These are phyloP conservation scores for Odobenus rosmarus DNA, from an alignment of 2,113 vertebrate species.

Conservation along the genomic window DNA sequence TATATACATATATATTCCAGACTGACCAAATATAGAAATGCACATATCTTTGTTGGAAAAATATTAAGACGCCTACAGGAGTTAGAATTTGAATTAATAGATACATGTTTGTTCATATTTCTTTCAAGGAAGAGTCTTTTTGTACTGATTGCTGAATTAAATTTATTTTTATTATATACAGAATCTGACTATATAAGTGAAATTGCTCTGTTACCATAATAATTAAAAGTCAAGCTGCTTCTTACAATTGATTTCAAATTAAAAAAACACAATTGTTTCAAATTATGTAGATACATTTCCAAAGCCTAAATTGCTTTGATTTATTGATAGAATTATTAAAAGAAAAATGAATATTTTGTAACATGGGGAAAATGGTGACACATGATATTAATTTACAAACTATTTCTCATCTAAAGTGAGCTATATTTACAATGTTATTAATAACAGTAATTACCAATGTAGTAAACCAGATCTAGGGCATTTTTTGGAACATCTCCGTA, in stretches of 20 bases:
- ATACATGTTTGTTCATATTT: background rate
- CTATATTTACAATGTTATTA: background rate
- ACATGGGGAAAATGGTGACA: background rate
- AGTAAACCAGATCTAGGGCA: background rate
- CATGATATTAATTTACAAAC: background rate
- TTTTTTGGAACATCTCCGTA: background rate
- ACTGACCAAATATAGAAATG: background rate
- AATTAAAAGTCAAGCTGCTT: conserved; percentile 11
- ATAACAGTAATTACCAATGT: background rate
- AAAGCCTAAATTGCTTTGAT: background rate
- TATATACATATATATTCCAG: background rate
- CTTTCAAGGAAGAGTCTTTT: background rate
- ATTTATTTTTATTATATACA: conserved; percentile 23
- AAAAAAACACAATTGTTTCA: background rate
- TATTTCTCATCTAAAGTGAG: background rate
- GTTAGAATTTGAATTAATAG: background rate
- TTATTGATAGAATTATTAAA: conserved; percentile 10
- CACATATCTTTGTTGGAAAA: background rate
- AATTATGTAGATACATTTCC: background rate
- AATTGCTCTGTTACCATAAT: background rate
- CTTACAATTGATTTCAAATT: background rate
- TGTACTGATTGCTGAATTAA: background rate
- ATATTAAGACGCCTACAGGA: background rate
- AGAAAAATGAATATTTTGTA: background rate
- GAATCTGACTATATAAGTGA: background rate